Conservation (phyloP, 2,888 invertebrate species). For the Drosophila subsilvestris region DNA sequence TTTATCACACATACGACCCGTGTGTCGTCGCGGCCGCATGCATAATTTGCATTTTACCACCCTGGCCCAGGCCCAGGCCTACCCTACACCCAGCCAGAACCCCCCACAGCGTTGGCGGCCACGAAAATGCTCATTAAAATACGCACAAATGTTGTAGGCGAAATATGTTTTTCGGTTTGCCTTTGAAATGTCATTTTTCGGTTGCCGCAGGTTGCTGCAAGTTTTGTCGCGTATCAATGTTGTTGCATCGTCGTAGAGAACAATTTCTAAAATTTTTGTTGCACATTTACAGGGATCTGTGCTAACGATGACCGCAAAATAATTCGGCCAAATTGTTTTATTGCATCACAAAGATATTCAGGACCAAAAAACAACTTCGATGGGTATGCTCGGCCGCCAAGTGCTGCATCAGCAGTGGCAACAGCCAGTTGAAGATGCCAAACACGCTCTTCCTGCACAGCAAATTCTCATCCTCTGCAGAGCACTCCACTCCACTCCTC, state of each 20-base stretch:
- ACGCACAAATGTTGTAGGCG: conserved; percentile 64
- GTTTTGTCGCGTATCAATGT: conserved; percentile 4
- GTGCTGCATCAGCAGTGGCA: conserved; percentile 50
- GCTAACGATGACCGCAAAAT: conserved; percentile 17
- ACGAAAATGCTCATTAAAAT: conserved; percentile 71
- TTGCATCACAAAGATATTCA: neutral
- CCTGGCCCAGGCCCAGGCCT: neutral
- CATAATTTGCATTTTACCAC: conserved; percentile 49
- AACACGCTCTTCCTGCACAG: conserved; percentile 40
- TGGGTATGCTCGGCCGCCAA: neutral
- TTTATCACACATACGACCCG: conserved; percentile 66
- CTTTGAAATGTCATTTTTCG: conserved; percentile 67
- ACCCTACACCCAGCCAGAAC: neutral
- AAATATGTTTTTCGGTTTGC: conserved; percentile 66
- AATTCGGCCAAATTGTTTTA: conserved; percentile 26
- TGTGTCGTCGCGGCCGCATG: conserved; percentile 55
- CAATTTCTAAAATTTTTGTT: conserved; percentile 3
- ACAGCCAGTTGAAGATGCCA: conserved; percentile 69
- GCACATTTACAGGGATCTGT: conserved; percentile 2
- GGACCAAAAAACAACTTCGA: neutral
- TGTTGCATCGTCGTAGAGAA: neutral
- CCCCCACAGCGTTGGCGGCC: conserved; percentile 10
- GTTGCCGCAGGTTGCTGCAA: conserved; percentile 38
- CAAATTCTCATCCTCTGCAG: neutral
- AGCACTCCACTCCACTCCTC: conserved; percentile 10